Evolutionary conservation across 2,113 vertebrate genomes (phyloP), one percentile per base, ranked within the genome.

Genomic region (Ageneiosus marmoratus): DNA sequence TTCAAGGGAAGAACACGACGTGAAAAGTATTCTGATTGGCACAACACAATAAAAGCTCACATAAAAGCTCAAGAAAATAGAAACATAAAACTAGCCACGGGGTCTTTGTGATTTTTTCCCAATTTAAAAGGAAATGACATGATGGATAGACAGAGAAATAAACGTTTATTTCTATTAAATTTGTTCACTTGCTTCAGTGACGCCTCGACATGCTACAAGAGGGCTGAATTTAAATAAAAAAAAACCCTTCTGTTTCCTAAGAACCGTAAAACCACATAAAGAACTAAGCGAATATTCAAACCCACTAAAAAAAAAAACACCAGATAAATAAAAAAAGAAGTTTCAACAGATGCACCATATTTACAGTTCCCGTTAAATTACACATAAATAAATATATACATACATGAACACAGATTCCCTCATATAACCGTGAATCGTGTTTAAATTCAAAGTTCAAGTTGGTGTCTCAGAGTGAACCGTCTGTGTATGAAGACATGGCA

Each of bases 331-430:
- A 97, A 97, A 94, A 94, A 93, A 76, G 95, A 95, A 92, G 95
- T 94, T 97, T 96, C 94, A 97, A 99, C 98, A 98, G 96, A 99
- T 95, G 96, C 96, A 99, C 97, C 97, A 96, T 99, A 99, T 99
- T 97, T 99, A 99, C 98, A 99, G 96, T 97, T 98, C 98, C 98
- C 98, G 97, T 99, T 99, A 99, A 99, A 99, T 99, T 99, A 99
- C 98, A 99, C 97, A 99, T 99, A 99, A 99, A 99, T 99, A 98
- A 99, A 99, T 99, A 99, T 99, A 96, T 99, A 99, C 97, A 99
- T 96, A 97, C 95, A 95, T 97, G 96, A 98, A 99, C 97, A 99
- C 97, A 93, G 97, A 97, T 98, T 98, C 97, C 97, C 97, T 98
- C 97, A 96, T 97, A 96, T 95, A 96, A 96, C 93, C 85, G 95